phyloP scores from a whole-genome alignment of 2,113 vertebrate species.

The Podarcis raffonei region DNA sequence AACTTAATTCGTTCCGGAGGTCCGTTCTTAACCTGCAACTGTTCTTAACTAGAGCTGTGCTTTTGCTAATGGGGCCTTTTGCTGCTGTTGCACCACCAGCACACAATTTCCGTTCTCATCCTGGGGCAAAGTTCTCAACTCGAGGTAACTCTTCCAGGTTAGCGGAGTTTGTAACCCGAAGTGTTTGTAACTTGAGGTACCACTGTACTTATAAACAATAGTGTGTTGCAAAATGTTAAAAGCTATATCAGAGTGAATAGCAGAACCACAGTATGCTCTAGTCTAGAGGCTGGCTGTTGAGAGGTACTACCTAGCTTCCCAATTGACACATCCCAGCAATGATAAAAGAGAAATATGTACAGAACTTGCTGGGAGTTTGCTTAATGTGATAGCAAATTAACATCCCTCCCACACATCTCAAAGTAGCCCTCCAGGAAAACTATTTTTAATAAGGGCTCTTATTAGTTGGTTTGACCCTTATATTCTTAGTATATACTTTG shows the following conservation, averaged over 20 bases:
- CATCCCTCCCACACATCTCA: not conserved
- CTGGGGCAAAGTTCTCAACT: too few species aligned
- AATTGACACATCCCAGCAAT: not conserved
- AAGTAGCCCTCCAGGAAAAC: not conserved
- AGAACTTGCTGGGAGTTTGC: not conserved
- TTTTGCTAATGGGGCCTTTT: too few species aligned
- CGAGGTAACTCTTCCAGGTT: too few species aligned
- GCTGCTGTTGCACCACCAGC: too few species aligned
- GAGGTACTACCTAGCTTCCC: not conserved
- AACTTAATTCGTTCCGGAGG: too few species aligned
- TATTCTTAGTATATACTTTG: not conserved
- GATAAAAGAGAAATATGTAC: not conserved
- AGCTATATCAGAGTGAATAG: not conserved
- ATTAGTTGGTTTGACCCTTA: not conserved
- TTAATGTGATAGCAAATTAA: not conserved
- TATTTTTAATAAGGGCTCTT: not conserved
- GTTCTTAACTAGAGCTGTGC: too few species aligned
- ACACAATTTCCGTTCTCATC: too few species aligned
- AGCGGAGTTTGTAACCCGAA: too few species aligned
- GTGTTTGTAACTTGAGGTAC: too few species aligned
- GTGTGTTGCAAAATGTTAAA: not conserved
- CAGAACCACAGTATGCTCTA: not conserved
- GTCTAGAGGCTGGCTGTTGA: not conserved
- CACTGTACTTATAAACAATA: not conserved
- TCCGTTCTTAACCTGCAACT: too few species aligned